A percentile compares a stretch with the other conserved stretches of the same genome.
These are phyloP conservation scores for Dipodomys merriami DNA, from an alignment of 2,113 vertebrate genomes.

Conservation along the genomic window DNA sequence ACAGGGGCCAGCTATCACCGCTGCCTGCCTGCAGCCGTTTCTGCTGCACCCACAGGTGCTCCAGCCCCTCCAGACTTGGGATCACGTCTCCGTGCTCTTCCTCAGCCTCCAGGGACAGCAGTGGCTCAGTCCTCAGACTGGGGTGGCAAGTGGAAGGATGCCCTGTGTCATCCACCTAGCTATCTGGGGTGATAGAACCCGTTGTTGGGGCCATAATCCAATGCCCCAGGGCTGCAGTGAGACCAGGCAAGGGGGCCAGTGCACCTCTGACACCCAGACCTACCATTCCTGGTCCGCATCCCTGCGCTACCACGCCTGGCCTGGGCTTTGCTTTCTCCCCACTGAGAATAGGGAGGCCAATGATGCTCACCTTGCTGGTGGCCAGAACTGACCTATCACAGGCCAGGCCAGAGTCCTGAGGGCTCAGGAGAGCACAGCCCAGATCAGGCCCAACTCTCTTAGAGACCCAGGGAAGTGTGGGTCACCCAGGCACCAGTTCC, in stretches of 20 bases:
- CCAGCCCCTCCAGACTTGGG: background rate
- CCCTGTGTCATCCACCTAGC: background rate
- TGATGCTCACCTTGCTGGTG: background rate
- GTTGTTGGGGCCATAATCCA: background rate
- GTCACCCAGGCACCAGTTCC: background rate
- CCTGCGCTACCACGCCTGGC: background rate
- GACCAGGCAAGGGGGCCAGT: background rate
- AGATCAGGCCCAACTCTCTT: background rate
- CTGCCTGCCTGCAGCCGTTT: background rate
- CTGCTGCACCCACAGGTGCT: background rate
- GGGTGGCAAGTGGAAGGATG: background rate
- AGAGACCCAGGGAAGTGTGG: background rate
- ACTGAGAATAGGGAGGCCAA: too few relatives aligned
- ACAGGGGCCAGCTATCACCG: background rate
- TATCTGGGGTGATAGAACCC: background rate
- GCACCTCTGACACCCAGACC: background rate
- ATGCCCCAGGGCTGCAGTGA: background rate
- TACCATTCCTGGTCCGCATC: too few relatives aligned
- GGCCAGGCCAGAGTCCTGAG: background rate
- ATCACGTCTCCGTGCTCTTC: background rate
- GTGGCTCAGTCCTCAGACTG: background rate
- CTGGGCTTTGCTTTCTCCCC: background rate
- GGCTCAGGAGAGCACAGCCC: too few relatives aligned
- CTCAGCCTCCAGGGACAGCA: background rate
- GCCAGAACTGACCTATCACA: background rate